Base-by-base conservation (phyloP, 1,140 invertebrate species). In the Laupala kohalensis region DNA sequence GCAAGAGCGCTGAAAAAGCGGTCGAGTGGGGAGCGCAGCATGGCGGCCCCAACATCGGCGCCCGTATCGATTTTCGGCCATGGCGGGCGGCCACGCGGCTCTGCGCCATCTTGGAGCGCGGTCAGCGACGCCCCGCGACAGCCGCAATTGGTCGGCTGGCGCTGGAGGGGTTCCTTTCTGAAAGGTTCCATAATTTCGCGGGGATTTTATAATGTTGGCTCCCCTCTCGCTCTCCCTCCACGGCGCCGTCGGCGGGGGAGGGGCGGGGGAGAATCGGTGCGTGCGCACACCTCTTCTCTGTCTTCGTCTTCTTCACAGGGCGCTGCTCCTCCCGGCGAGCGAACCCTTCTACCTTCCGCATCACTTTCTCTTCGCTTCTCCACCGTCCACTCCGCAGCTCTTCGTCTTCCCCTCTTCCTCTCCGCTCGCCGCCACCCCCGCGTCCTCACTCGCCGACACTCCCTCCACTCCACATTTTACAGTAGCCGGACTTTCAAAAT, bases 401-500 rank as follows among this genome's bases (percentile, higher is more conserved):
- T 6, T 25, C 1, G 26, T 13, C 28, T 28, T 65, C 67, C n/a
- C 25, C 28, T 19, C 19, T 5, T 15, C 6, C 6, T 19, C 0
- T 27, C 26, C 28, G 29, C n/a, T 3, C 27, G 2, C 26, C 13
- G 26, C 67, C 13, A 26, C 0, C 28, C 65, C 19, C 65, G 5
- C 27, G 25, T 5, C 65, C 27, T 68, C 29, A 24, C 29, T 27
- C 24, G 23, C 23, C 29, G 23, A n/a, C 13, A n/a, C 29, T 29
- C 29, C 67, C 29, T 68, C 24, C 28, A 27, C n/a, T 29, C 19
- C 67, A 37, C 67, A 68, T 68, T 68, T 68, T 68, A 68, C 67
- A 30, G 67, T 29, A 68, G 67, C 67, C 67, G 29, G 27, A 68
- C 67, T 68, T 68, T 23, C 67, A 68, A 68, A 68, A 68, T 68